phyloP scores from a whole-genome alignment of 2,888 invertebrate genomes.

The Dolichopus griseipennis region DNA sequence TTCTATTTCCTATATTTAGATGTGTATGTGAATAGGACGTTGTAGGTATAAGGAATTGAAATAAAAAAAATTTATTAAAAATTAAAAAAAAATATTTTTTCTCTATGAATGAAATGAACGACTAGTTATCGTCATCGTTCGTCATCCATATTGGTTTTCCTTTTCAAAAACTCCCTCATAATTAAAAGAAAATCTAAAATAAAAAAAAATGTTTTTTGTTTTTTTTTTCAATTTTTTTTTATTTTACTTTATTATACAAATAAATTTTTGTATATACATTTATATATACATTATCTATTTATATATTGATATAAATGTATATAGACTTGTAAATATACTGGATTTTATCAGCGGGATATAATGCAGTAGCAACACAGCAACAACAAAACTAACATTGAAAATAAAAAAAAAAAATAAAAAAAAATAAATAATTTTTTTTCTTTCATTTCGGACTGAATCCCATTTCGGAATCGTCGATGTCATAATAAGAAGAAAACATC shows the following conservation, averaged over 20 bases:
- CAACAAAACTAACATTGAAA: too few species aligned
- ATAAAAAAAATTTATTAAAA: too few species aligned
- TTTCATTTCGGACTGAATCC: background rate
- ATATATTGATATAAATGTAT: background rate
- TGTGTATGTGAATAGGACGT: too few species aligned
- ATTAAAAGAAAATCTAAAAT: background rate
- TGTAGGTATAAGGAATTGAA: too few species aligned
- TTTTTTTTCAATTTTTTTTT: background rate
- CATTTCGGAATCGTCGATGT: background rate
- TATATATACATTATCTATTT: background rate
- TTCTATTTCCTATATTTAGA: too few species aligned
- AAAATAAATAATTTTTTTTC: background rate
- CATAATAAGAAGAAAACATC: background rate
- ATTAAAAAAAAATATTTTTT: background rate
- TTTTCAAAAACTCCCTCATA: background rate
- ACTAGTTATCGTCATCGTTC: background rate
- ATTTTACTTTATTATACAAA: background rate
- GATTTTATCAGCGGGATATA: background rate
- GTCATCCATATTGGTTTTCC: slow-evolving; percentile 6
- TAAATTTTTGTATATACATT: background rate
- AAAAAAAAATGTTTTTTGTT: background rate
- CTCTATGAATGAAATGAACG: background rate
- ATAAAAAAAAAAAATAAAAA: background rate
- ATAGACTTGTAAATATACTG: too few species aligned
- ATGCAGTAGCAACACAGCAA: background rate